Evolutionary conservation across 2,113 vertebrate species (phyloP), one percentile per base, ranked within the genome.

Genomic region (Carassius carassius): DNA sequence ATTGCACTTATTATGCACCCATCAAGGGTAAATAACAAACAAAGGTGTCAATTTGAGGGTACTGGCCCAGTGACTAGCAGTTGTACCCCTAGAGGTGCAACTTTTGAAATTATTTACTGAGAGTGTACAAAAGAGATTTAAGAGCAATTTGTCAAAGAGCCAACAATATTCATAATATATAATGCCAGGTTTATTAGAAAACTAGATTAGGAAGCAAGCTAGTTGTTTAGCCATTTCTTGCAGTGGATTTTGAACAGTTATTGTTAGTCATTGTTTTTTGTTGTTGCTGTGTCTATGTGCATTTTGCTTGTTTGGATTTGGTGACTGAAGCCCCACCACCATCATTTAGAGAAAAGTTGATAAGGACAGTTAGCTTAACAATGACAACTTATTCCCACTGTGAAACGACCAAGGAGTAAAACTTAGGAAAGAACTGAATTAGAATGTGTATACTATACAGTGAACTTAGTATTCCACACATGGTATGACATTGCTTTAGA

Each of bases 281-380:
- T 14, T 29, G 4, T 29, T 56, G 51, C 11, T 29, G 23, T 47
- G 12, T 49, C 44, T 47, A 12, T 47, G 3, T 47, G 12, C 44
- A 3, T 32, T 65, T 29, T 65, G 63, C 23, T 65, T 29, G 62
- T 65, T 65, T 16, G 62, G 25, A 25, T 16, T 17, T 25, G n/a
- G 3, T 14, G n/a, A 9, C 41, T 44, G 8, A 44, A 14, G 12
- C 1, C 32, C 37, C 41, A 23, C 56, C 75, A 65, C 54, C 70
- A 83, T 84, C 63, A 79, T 75, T 85, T 83, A 85, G 35, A 79
- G 9, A 12, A 37, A 87, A 77, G 67, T 23, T 80, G 81, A 63
- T 86, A 86, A 75, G 41, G n/a, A 54, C 67, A 81, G 44, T 84
- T 88, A 86, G 35, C 76, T 81, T 88, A 86, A 86, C 72, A 51